Evolutionary conservation across 2,797 vertebrate genomes (phyloP).

Genomic region (Toxotes lorentzi): DNA sequence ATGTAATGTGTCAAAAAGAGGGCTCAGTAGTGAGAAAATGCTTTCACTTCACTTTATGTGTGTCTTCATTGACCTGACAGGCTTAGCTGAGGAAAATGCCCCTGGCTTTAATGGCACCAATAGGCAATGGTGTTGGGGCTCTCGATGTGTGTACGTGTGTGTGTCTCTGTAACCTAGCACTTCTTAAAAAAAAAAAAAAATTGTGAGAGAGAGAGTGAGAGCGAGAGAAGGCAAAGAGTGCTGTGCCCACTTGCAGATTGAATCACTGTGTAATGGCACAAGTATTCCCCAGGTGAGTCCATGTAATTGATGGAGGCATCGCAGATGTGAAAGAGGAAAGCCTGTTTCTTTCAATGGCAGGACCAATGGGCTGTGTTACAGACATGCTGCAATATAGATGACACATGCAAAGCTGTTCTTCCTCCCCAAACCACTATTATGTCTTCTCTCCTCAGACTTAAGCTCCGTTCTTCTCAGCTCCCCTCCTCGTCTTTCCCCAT

Average conservation of each 20-base stretch:
- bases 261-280: conserved; percentile 49
- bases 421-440: conserved; percentile 14
- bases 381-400: conserved; percentile 59
- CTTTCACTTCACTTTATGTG: conserved; percentile 61
- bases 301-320: conserved; percentile 67
- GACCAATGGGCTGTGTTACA: conserved; percentile 70
- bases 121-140: conserved; percentile 21
- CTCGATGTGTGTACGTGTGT: conserved; percentile 7
- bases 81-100: conserved; percentile 57
- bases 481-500: conserved; percentile 9
- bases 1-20: conserved; percentile 62
- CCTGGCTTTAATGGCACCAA: conserved; percentile 55
- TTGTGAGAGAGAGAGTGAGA: neutral
- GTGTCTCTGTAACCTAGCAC: conserved; percentile 7
- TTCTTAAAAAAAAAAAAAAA: conserved; percentile 10
- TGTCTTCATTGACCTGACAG: conserved; percentile 65
- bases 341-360: conserved; percentile 57
- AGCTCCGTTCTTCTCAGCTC: conserved; percentile 4
- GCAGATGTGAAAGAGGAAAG: conserved; percentile 52
- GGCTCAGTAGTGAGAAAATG: conserved; percentile 57
- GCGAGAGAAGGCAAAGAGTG: conserved; percentile 33
- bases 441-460: conserved; percentile 3
- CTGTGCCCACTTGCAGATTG: conserved; percentile 34
- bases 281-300: conserved; percentile 56
- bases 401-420: conserved; percentile 55